Base-by-base conservation (phyloP, 2,797 vertebrate genomes). In the Premnoplex brunnescens region DNA sequence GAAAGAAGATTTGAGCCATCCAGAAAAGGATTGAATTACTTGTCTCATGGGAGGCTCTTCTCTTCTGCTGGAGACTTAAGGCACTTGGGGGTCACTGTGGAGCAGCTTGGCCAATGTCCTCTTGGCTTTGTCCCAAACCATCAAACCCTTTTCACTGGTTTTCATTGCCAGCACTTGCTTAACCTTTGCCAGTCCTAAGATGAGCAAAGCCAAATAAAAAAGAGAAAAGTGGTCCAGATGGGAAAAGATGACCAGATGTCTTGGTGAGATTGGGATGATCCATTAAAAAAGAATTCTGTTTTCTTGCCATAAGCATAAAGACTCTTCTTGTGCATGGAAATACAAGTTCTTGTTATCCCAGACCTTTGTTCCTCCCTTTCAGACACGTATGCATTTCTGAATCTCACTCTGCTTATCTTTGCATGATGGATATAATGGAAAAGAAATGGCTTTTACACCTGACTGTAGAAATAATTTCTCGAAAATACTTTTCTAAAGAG, bases 171-270 rank as follows among this genome's bases (percentile, higher is more conserved):
- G 86, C 56, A 52, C 75, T 97, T 91, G 62, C 78, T 96, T 97
- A 92, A 97, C 73, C 72, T 95, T 87, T 73, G 80, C 78, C 79
- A 97, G 49, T 10, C 52, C 23, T 15, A 76, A 59, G 73, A 67
- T 84, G 69, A 60, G 54, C 37, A 94, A 92, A 63, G 51, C 27
- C 89, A 90, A 92, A 93, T 14, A 17, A 52, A 95, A 48, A 82
- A 43, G 60, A 51, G 73, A 55, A 58, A 91, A 95, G n/a, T 30
- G 69, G 62, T 54, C 46, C 95, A 95, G 89, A 92, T 96, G 93
- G 85, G 75, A 94, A 88, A 60, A 86, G 30, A 54, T 60, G 72
- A 46, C 94, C 96, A 97, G 97, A 97, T 97, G 96, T 97, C 95
- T 95, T 66, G 28, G 27, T 77, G 87, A 78, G n/a, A 28, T 82